phyloP scores from a whole-genome alignment of 2,888 invertebrate species.

The Ariolimax columbianus region DNA sequence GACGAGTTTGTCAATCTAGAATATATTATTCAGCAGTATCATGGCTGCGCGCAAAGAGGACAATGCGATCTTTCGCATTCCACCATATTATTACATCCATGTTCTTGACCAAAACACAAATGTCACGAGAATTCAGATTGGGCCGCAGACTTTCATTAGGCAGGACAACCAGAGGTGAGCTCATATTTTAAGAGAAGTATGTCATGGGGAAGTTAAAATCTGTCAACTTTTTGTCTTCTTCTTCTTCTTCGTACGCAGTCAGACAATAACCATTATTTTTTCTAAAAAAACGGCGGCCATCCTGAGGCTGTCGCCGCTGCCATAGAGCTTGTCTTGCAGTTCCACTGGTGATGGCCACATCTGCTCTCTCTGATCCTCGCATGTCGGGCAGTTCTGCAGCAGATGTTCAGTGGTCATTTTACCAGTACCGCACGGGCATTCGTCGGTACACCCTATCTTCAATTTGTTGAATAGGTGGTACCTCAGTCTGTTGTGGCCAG shows the following conservation, averaged over 20 bases:
- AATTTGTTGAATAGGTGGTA: too few species aligned
- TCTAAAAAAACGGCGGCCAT: background rate
- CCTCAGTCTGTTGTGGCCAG: too few species aligned
- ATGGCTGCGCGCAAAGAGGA: constrained; percentile 49
- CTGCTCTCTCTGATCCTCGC: too few species aligned
- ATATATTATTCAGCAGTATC: background rate
- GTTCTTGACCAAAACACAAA: constrained; percentile 81
- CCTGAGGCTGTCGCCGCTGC: too few species aligned
- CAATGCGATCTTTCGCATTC: constrained; percentile 79
- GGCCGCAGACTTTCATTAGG: constrained; percentile 80
- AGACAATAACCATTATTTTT: background rate
- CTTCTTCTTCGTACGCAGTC: background rate
- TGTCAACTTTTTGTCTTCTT: background rate
- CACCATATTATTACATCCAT: constrained; percentile 80
- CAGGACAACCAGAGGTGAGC: constrained; percentile 81
- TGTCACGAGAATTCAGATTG: constrained; percentile 80
- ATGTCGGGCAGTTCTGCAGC: too few species aligned
- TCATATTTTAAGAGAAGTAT: background rate
- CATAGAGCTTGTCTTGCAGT: background rate
- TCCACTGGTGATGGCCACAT: too few species aligned
- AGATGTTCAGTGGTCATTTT: too few species aligned
- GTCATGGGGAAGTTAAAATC: background rate
- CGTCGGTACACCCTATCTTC: too few species aligned
- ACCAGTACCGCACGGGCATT: too few species aligned
- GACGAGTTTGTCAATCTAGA: background rate